Conservation (phyloP, 2,113 vertebrate species). For the Odocoileus virginianus region DNA sequence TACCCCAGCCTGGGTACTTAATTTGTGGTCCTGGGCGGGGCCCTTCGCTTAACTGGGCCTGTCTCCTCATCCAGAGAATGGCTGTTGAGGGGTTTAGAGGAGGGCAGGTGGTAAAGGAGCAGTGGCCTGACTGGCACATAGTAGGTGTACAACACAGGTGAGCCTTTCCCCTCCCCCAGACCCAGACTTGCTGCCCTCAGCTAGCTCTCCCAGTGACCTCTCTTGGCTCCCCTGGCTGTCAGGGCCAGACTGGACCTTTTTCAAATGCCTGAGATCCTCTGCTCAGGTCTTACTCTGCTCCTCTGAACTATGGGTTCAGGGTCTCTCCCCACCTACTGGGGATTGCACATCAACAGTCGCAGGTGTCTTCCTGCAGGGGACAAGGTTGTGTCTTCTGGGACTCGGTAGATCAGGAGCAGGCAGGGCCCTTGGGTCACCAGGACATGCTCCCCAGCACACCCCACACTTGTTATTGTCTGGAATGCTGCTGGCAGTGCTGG, state of each 20-base stretch:
- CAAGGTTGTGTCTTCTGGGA: neutral
- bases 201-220: neutral
- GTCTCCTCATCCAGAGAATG: neutral
- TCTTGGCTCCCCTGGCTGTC: neutral
- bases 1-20: neutral
- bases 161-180: neutral
- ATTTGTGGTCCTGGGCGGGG: neutral
- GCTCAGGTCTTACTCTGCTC: neutral
- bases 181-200: neutral
- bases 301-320: neutral
- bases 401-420: neutral
- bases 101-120: neutral
- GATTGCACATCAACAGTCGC: neutral
- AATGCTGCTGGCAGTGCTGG: neutral
- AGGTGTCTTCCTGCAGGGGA: neutral
- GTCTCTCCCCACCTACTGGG: neutral
- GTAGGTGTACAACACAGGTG: neutral
- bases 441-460: neutral
- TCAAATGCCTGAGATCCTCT: neutral
- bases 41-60: neutral
- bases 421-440: neutral
- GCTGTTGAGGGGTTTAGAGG: neutral
- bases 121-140: accelerated
- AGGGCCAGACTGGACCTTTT: neutral
- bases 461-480: neutral